Percentiles rank a stretch among this genome's conserved stretches.
Conservation (phyloP, 2,797 vertebrate genomes). For the Phalanger gymnotis region DNA sequence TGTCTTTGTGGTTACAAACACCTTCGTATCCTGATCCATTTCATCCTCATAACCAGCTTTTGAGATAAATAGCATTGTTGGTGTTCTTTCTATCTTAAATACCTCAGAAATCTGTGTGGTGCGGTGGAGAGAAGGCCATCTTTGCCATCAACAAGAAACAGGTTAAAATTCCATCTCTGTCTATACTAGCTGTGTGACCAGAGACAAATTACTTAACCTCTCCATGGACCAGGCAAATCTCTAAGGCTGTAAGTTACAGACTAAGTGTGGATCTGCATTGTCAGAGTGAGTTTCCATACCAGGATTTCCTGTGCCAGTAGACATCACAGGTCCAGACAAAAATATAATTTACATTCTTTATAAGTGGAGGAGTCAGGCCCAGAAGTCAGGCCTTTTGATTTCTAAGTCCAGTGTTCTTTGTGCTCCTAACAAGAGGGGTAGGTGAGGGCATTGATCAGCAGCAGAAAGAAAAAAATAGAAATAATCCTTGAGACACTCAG, state of each 20-base stretch:
- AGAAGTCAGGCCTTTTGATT: not conserved
- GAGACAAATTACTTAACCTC: not conserved
- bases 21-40: not conserved
- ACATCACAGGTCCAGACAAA: not conserved
- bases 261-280: not conserved
- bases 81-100: not conserved
- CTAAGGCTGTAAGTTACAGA: not conserved
- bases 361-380: not conserved
- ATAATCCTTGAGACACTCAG: slow-evolving; percentile 7
- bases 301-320: not conserved
- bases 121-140: not conserved
- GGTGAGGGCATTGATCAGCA: slow-evolving; percentile 51
- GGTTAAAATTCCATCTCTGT: not conserved
- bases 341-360: not conserved
- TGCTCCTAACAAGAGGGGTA: not conserved
- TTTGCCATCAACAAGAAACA: not conserved
- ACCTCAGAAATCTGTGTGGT: not conserved
- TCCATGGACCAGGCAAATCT: not conserved
- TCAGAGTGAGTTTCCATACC: not conserved
- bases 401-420: not conserved
- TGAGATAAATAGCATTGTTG: not conserved
- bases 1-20: not conserved
- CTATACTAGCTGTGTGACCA: not conserved
- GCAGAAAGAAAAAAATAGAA: not conserved
- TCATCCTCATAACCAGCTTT: not conserved